These are phyloP conservation scores for Siniperca scherzeri DNA, from an alignment of 2,797 vertebrate species.

Conservation along the genomic window DNA sequence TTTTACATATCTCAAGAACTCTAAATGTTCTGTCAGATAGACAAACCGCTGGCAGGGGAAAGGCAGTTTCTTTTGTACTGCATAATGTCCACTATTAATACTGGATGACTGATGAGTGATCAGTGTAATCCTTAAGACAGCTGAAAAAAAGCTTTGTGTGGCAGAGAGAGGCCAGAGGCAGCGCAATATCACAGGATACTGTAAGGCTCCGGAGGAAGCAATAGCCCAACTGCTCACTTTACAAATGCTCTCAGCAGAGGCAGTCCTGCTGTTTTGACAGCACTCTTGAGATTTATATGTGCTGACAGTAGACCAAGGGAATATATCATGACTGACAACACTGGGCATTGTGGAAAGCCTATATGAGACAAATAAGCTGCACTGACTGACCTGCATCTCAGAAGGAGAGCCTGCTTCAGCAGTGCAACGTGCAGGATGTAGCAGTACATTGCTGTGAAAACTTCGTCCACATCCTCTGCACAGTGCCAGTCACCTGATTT, in stretches of 20 bases:
- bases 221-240: conserved; percentile 84
- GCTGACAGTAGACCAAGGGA: conserved; percentile 83
- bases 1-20: neutral
- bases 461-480: conserved; percentile 39
- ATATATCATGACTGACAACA: conserved; percentile 82
- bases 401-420: conserved; percentile 53
- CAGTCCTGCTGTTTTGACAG: conserved; percentile 84
- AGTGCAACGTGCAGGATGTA: conserved; percentile 44
- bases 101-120: conserved; percentile 55
- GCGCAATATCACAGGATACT: conserved; percentile 72
- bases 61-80: conserved; percentile 31
- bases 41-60: neutral
- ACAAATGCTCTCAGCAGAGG: conserved; percentile 83
- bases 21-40: conserved; percentile 21
- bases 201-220: conserved; percentile 75
- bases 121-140: conserved; percentile 68
- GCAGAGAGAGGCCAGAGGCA: conserved; percentile 72
- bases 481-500: conserved; percentile 42
- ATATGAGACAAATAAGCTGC: conserved; percentile 78
- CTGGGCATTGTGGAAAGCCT: conserved; percentile 77
- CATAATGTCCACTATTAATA: conserved; percentile 54
- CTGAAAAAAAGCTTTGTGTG: conserved; percentile 66
- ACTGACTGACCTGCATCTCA: conserved; percentile 72
- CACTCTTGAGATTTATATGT: conserved; percentile 79
- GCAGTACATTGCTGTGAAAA: conserved; percentile 36